Conservation (phyloP, 2,113 vertebrate species). For the Sebastes schlegelii region DNA sequence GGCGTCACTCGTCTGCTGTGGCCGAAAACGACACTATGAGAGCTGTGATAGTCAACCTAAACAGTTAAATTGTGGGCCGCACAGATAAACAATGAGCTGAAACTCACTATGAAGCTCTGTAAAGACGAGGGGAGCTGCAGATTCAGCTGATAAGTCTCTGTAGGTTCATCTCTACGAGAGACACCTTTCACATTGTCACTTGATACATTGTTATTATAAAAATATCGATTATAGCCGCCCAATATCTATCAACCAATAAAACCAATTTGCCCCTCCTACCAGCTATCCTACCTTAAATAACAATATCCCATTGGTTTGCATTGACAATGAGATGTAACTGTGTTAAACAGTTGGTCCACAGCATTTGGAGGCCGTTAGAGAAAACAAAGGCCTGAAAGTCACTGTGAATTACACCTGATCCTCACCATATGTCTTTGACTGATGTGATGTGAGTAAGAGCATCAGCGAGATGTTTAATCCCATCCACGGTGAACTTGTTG, state of each 20-base stretch:
- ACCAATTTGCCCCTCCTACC: neutral
- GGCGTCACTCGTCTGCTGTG: neutral
- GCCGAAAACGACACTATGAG: neutral
- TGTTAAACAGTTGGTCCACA: neutral
- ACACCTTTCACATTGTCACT: too few species aligned
- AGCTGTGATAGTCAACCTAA: neutral
- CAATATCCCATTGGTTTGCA: neutral
- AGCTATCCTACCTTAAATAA: neutral
- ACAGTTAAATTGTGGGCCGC: neutral
- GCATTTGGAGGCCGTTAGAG: neutral
- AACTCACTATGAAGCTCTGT: neutral
- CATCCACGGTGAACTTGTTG: constrained; percentile 76
- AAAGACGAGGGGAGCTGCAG: neutral
- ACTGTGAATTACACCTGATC: neutral
- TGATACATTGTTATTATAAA: too few species aligned
- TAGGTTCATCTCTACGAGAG: neutral
- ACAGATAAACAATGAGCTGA: neutral
- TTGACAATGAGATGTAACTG: neutral
- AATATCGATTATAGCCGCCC: neutral
- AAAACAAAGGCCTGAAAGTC: neutral
- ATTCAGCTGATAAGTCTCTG: neutral
- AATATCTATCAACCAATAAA: neutral
- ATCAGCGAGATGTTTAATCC: constrained; percentile 64
- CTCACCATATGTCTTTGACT: constrained; percentile 84
- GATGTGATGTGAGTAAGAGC: constrained; percentile 73